phyloP scores from a whole-genome alignment of 2,888 invertebrate species.

The Melanostoma scalare region DNA sequence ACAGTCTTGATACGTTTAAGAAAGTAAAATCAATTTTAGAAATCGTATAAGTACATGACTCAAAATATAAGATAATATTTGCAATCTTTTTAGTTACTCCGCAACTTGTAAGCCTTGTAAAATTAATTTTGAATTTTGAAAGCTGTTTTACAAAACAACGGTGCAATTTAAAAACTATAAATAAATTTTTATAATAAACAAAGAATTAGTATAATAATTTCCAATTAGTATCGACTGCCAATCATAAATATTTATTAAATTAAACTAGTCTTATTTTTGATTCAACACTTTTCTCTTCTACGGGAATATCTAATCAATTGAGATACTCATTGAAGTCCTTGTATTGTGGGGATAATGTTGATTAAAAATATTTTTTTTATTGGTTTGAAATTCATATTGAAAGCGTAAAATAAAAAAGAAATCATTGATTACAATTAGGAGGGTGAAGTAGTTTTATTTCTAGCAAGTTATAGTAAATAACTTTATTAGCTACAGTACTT shows the following conservation, averaged over 20 bases:
- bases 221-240: constrained; percentile 50
- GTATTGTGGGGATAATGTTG: constrained; percentile 73
- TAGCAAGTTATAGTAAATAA: constrained; percentile 24
- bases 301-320: constrained; percentile 77
- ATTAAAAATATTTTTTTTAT: constrained; percentile 29
- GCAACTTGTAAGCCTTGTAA: too few relatives aligned
- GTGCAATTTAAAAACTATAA: constrained; percentile 7
- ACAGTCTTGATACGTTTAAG: too few relatives aligned
- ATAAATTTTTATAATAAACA: constrained; percentile 20
- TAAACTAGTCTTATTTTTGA: constrained; percentile 61
- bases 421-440: constrained; percentile 57
- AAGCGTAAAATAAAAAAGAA: constrained; percentile 66
- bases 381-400: constrained; percentile 60
- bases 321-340: constrained; percentile 83
- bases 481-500: constrained; percentile 34
- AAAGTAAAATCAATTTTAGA: too few relatives aligned
- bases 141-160: neutral
- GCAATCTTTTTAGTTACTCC: too few relatives aligned
- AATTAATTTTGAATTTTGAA: too few relatives aligned
- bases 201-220: constrained; percentile 20
- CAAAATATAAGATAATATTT: too few relatives aligned
- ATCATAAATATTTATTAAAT: constrained; percentile 37
- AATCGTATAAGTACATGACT: too few relatives aligned
- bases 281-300: constrained; percentile 64
- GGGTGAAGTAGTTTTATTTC: constrained; percentile 36